Percentiles rank a stretch among this genome's conserved stretches.
Conservation (phyloP, 2,113 vertebrate genomes). For the Prunella fulvescens region DNA sequence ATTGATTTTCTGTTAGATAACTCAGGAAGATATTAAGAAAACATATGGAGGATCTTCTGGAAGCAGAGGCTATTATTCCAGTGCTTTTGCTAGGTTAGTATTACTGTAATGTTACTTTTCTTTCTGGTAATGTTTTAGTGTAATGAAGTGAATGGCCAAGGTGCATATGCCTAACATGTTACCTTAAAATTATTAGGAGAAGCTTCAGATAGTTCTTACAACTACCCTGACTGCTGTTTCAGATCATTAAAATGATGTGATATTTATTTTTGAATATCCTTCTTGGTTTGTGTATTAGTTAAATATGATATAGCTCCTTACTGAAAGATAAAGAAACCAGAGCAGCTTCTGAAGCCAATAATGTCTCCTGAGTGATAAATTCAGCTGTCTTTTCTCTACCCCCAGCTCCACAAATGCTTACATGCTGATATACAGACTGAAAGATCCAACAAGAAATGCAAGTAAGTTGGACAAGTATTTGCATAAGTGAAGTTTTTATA, state of each 20-base stretch:
- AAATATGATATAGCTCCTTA: neutral
- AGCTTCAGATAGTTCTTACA: neutral
- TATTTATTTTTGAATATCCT: neutral
- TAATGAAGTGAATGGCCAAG: neutral
- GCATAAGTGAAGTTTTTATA: neutral
- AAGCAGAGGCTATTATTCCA: conserved; percentile 96
- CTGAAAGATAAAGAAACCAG: neutral
- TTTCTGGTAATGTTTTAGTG: neutral
- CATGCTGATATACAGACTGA: conserved; percentile 98
- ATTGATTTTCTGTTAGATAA: conserved; percentile 81
- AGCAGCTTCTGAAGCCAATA: neutral
- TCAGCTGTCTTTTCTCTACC: neutral
- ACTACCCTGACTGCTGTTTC: neutral
- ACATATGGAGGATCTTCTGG: conserved; percentile 95
- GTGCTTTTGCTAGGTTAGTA: conserved; percentile 96
- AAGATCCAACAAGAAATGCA: conserved; percentile 91
- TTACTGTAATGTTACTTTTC: neutral
- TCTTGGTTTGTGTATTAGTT: neutral
- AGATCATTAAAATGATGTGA: neutral
- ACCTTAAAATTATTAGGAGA: neutral
- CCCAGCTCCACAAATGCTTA: conserved; percentile 98
- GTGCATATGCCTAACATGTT: neutral
- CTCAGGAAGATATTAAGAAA: conserved; percentile 97
- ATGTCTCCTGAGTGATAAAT: neutral
- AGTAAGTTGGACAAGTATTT: conserved; percentile 77